Evolutionary conservation across 1,140 invertebrate species (phyloP).

Genomic region (Platyscapa corneri): DNA sequence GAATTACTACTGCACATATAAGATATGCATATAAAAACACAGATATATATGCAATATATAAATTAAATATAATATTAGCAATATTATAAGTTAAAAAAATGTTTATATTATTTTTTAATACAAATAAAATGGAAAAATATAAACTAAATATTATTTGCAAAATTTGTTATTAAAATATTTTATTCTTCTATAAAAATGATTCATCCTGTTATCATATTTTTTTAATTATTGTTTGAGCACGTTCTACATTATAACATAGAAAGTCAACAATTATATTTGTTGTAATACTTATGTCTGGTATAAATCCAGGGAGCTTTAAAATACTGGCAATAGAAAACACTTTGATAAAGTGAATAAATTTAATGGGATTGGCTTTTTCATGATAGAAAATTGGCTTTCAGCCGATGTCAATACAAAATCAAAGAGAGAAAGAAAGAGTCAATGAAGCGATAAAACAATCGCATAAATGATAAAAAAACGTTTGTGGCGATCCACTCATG

Average conservation of each 20-base stretch:
- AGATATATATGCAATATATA: no score
- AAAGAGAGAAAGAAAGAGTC: not conserved
- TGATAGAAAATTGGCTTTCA: not conserved
- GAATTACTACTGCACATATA: no score
- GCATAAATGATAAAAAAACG: not conserved
- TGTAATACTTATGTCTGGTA: constrained; percentile 60
- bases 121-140: no score
- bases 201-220: not conserved
- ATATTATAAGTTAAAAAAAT: no score
- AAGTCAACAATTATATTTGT: constrained; percentile 54
- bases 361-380: constrained; percentile 4
- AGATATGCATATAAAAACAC: no score
- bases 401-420: not conserved
- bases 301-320: not conserved
- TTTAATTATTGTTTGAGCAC: not conserved
- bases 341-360: constrained; percentile 29
- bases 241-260: not conserved
- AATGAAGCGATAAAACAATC: not conserved
- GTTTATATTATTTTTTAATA: no score
- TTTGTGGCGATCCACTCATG: not conserved
- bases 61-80: no score
- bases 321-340: not conserved
- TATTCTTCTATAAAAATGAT: not conserved
- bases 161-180: not conserved
- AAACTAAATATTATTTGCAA: no score